Base-by-base conservation (phyloP, 1,140 invertebrate species). In the Fopius arisanus region DNA sequence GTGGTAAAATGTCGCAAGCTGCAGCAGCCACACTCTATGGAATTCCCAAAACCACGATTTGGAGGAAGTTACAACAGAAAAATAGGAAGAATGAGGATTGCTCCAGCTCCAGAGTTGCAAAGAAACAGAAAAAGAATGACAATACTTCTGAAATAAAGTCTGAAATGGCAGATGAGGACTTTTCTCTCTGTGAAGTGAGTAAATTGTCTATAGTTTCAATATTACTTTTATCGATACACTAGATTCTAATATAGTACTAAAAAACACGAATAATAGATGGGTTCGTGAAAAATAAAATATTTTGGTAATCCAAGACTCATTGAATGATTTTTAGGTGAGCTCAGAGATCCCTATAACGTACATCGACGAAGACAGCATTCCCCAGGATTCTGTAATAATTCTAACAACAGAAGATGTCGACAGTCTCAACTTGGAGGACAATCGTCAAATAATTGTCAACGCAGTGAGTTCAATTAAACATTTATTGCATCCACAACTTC, bases 1-100 rank as follows among this genome's bases (percentile, higher is more conserved):
- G 87, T 37, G 89, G 89, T 1, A 90, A 87, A 77, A 91, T 91
- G 89, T 90, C 90, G 0, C 90, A 91, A 77, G 90, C 90, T 40
- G 84, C 88, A 26, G 90, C 90, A 10, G 89, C 90, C 0, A 82
- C 88, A 73, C 84, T 87, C 10, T 91, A 88, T 75, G 86, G 87
- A 75, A 90, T 91, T 71, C 90, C 90, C 23, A 91, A 91, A 81
- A 91, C 90, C n/a, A 91, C 90, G 0, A 88, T 91, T 23, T 91
- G 90, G 90, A 86, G 90, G 28, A 83, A 89, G 67, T 79, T 91
- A 4, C 90, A 90, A 63, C 86, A 89, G 59, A 82, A 84, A 28
- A 74, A 63, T 12, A 79, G 79, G 26, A 77, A 73, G 54, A 71
- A 19, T 54, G 59, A 72, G 33, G 6, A 40, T 62, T 31, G 31